These are phyloP conservation scores for Vollenhovia emeryi DNA, from an alignment of 1,140 invertebrate species.

Conservation along the genomic window DNA sequence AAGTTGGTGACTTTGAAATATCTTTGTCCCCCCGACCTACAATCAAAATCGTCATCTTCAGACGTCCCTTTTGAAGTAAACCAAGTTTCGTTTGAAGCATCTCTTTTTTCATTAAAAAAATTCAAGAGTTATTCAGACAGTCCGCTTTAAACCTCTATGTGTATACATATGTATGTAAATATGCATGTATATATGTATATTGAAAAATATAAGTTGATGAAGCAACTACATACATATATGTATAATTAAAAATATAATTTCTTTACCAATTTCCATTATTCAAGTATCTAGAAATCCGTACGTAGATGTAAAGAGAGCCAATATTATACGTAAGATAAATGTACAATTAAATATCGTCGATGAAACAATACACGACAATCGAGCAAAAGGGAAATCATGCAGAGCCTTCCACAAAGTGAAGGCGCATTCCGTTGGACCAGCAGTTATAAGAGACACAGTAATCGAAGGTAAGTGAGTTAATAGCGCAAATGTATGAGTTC, in stretches of 20 bases:
- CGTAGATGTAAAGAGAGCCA: not conserved
- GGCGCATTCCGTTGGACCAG: not conserved
- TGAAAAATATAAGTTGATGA: not conserved
- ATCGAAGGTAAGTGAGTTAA: constrained; percentile 18
- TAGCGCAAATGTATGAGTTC: constrained; percentile 12
- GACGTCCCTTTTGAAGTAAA: not conserved
- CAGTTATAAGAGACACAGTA: not conserved
- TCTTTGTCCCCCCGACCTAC: not conserved
- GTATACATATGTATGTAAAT: not conserved
- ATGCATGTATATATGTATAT: not conserved
- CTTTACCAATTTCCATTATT: constrained; percentile 39
- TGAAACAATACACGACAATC: not conserved
- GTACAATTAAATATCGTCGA: not conserved
- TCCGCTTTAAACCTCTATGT: not conserved
- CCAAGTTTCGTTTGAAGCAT: not conserved
- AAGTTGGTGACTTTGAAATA: not conserved
- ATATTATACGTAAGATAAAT: not conserved
- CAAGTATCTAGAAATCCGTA: not conserved
- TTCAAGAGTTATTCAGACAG: not conserved
- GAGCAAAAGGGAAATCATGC: constrained; percentile 30
- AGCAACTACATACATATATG: not conserved
- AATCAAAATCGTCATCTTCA: not conserved
- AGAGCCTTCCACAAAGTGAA: not conserved
- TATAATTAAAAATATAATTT: constrained; percentile 14
- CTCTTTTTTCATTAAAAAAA: not conserved